phyloP scores from a whole-genome alignment of 1,140 invertebrate genomes.

The Drosophila persimilis region DNA sequence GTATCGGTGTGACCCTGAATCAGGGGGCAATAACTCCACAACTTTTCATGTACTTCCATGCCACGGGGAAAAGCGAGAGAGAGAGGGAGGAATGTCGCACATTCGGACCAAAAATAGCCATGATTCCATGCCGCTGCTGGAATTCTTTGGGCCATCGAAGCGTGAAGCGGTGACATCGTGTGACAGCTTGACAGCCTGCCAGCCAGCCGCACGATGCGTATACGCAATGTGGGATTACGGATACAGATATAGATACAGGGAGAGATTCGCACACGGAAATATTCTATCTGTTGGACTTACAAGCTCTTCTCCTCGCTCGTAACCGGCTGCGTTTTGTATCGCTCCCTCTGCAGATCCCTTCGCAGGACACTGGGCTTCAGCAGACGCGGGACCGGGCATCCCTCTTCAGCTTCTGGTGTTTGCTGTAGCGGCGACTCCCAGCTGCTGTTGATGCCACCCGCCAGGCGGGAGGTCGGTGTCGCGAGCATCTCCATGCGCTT shows the following conservation, averaged over 20 bases:
- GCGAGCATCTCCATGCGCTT: conserved; percentile 79
- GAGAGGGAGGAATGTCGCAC: no score
- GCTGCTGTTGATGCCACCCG: conserved; percentile 48
- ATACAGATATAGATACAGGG: not conserved
- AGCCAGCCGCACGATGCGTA: conserved; percentile 17
- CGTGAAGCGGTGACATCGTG: conserved; percentile 36
- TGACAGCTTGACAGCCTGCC: conserved; percentile 52
- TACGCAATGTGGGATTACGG: conserved; percentile 29
- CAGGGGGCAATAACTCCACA: conserved; percentile 20
- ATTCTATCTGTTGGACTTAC: conserved; percentile 49
- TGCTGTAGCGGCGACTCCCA: conserved; percentile 72
- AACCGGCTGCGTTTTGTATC: conserved; percentile 87
- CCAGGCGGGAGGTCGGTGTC: conserved; percentile 30
- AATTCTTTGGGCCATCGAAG: conserved; percentile 51
- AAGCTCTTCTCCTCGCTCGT: conserved; percentile 85
- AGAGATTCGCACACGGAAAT: not conserved
- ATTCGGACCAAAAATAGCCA: conserved; percentile 51
- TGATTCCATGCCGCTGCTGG: conserved; percentile 38
- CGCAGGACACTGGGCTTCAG: conserved; percentile 82
- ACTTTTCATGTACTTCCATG: conserved; percentile 18
- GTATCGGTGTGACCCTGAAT: conserved; percentile 12
- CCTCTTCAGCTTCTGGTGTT: conserved; percentile 6
- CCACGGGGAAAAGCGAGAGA: conserved; percentile 6
- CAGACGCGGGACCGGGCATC: conserved; percentile 56
- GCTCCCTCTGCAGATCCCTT: conserved; percentile 84